Conservation (phyloP, 2,113 vertebrate species). For the Azemiops feae region DNA sequence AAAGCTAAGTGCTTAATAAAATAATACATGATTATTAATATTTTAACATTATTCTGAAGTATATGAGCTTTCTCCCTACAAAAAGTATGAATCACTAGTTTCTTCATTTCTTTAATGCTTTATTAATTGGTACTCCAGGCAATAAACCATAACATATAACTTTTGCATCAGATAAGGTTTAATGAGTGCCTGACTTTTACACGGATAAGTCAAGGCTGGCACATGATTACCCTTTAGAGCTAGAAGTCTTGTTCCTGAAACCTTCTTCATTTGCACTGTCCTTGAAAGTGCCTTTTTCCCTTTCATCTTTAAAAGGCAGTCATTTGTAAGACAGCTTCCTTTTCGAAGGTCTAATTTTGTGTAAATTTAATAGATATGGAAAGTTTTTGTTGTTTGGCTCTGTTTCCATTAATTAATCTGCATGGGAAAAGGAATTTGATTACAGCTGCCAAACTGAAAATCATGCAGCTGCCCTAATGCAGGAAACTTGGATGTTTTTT, state of each 20-base stretch:
- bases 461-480: slow-evolving; percentile 3
- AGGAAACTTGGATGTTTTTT: slow-evolving; percentile 30
- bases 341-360: slow-evolving; percentile 63
- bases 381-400: slow-evolving; percentile 18
- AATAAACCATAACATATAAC: slow-evolving; percentile 77
- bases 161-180: slow-evolving; percentile 75
- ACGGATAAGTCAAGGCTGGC: slow-evolving; percentile 68
- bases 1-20: slow-evolving; percentile 75
- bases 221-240: slow-evolving; percentile 67
- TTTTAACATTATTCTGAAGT: slow-evolving; percentile 71
- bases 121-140: slow-evolving; percentile 80
- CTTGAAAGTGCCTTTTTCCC: slow-evolving; percentile 50
- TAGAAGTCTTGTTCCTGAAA: slow-evolving; percentile 49
- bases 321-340: slow-evolving; percentile 58
- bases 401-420: slow-evolving; percentile 58
- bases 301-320: slow-evolving; percentile 10
- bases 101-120: slow-evolving; percentile 79
- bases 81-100: slow-evolving; percentile 75
- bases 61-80: slow-evolving; percentile 54
- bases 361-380: slow-evolving; percentile 42
- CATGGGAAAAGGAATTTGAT: slow-evolving; percentile 39
- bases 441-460: slow-evolving; percentile 32
- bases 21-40: slow-evolving; percentile 73
- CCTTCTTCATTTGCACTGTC: slow-evolving; percentile 63
- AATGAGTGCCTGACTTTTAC: slow-evolving; percentile 78